These are phyloP conservation scores for Antheraea pernyi DNA, from an alignment of 1,140 invertebrate genomes.

Conservation along the genomic window DNA sequence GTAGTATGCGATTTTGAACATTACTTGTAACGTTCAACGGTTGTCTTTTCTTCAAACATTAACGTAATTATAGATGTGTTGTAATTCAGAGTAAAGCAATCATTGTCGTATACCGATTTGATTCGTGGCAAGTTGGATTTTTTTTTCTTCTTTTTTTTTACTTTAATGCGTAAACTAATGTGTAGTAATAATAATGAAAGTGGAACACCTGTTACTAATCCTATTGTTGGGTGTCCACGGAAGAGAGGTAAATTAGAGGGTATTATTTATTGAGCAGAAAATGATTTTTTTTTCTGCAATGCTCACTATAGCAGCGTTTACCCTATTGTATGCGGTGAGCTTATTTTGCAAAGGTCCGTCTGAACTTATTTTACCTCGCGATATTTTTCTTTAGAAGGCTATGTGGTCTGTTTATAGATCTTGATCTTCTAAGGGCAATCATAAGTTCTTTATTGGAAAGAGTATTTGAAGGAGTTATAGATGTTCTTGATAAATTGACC, in stretches of 20 bases:
- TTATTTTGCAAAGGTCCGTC: no score
- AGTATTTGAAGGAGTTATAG: no score
- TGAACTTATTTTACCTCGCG: no score
- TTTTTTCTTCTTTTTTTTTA: slow-evolving; percentile 43
- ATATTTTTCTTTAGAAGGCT: no score
- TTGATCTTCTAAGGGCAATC: no score
- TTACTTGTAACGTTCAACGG: slow-evolving; percentile 1
- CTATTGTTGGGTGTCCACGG: slow-evolving; percentile 53
- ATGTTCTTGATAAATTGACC: no score
- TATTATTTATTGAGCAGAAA: slow-evolving; percentile 34
- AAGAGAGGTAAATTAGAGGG: slow-evolving; percentile 53
- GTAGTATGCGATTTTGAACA: neutral
- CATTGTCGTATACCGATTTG: slow-evolving; percentile 77
- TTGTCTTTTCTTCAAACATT: slow-evolving; percentile 19
- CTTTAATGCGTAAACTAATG: slow-evolving; percentile 69
- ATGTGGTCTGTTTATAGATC: no score
- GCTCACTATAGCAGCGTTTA: neutral
- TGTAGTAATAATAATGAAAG: slow-evolving; percentile 74
- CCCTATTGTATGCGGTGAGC: no score
- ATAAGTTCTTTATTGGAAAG: no score
- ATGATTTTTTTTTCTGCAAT: slow-evolving; percentile 34
- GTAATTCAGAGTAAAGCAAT: slow-evolving; percentile 69
- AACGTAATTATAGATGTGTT: slow-evolving; percentile 62
- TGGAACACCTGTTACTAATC: slow-evolving; percentile 72
- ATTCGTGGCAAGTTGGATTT: slow-evolving; percentile 66